Evolutionary conservation across 2,888 invertebrate genomes (phyloP).

Genomic region (Drosophila suboccidentalis): DNA sequence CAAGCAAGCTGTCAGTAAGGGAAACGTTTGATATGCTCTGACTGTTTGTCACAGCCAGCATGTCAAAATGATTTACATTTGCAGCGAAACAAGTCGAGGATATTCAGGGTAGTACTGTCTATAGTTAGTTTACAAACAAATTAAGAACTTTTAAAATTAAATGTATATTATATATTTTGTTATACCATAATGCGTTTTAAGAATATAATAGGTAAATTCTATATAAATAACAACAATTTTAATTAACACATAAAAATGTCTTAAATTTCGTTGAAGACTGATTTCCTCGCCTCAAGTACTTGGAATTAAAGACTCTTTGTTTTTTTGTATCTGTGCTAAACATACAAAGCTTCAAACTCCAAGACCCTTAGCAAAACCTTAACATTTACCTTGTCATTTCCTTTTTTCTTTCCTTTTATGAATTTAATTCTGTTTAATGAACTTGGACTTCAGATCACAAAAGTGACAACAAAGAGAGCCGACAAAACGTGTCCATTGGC

Average conservation of each 20-base stretch:
- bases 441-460: constrained; percentile 22
- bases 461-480: constrained; percentile 4
- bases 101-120: not conserved
- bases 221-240: too few species aligned
- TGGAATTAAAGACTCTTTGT: not conserved
- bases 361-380: constrained; percentile 4
- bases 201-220: not conserved
- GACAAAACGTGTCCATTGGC: constrained; percentile 27
- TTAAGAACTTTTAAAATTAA: not conserved
- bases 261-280: not conserved
- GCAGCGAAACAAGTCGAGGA: not conserved
- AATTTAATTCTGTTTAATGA: constrained; percentile 21
- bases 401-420: not conserved
- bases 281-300: not conserved
- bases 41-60: constrained; percentile 15
- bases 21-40: constrained; percentile 38
- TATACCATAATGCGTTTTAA: not conserved
- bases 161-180: not conserved
- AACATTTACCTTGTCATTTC: constrained; percentile 8
- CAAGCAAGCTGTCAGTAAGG: constrained; percentile 44
- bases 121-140: not conserved
- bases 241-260: not conserved
- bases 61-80: constrained; percentile 3
- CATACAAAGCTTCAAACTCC: not conserved
- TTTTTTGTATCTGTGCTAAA: not conserved